phyloP scores from a whole-genome alignment of 2,888 invertebrate genomes.

The Noctua pronuba region DNA sequence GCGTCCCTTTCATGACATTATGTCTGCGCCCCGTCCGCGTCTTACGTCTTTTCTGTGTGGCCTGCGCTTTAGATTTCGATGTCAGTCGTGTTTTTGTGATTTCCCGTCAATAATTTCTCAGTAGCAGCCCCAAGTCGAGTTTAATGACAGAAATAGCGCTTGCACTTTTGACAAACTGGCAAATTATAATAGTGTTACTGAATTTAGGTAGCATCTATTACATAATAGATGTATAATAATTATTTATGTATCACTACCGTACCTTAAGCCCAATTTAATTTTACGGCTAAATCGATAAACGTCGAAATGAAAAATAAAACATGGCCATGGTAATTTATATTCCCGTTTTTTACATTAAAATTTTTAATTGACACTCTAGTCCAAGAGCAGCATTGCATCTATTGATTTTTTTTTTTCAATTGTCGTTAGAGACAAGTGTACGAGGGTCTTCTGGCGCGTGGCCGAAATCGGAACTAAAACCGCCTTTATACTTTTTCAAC shows the following conservation, averaged over 20 bases:
- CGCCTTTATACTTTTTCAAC: neutral
- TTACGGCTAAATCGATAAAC: too few species aligned
- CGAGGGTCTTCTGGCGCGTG: neutral
- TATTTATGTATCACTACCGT: too few species aligned
- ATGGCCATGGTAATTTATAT: neutral
- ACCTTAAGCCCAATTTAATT: too few species aligned
- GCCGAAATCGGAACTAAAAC: neutral
- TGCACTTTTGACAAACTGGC: too few species aligned
- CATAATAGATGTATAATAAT: too few species aligned
- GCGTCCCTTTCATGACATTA: too few species aligned
- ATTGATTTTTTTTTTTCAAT: neutral
- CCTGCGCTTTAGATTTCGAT: neutral
- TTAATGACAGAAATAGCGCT: too few species aligned
- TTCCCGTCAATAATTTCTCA: neutral
- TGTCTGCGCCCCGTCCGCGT: too few species aligned
- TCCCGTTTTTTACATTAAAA: neutral
- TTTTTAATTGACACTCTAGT: neutral
- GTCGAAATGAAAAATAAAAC: too few species aligned
- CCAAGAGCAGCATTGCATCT: neutral
- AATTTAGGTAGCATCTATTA: too few species aligned
- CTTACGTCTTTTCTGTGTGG: too few species aligned
- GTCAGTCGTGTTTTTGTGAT: neutral
- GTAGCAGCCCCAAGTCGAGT: neutral
- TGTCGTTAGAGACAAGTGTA: neutral
- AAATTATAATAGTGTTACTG: too few species aligned